A percentile compares a stretch with the other conserved stretches of the same genome.
These are phyloP conservation scores for Microtus oregoni DNA, from an alignment of 2,113 vertebrate species.

Conservation along the genomic window DNA sequence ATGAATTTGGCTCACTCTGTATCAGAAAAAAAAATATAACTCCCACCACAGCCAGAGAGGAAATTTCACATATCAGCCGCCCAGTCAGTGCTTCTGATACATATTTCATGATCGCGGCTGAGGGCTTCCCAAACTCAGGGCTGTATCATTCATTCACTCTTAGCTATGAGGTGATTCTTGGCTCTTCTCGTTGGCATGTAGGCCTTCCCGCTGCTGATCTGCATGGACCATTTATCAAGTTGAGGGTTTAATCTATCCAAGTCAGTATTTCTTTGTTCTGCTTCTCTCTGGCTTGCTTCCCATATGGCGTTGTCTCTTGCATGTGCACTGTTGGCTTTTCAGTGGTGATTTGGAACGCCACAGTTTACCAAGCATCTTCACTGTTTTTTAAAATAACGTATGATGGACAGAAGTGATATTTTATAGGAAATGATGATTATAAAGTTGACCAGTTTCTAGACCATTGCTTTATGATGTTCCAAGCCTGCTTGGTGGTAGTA, in stretches of 20 bases:
- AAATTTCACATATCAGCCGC: constrained; percentile 64
- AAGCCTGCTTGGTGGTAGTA: background rate
- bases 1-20: constrained; percentile 62
- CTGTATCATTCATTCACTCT: constrained; percentile 74
- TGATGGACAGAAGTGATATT: constrained; percentile 12
- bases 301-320: constrained; percentile 44
- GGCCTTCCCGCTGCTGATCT: constrained; percentile 65
- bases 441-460: constrained; percentile 46
- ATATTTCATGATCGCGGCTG: constrained; percentile 78
- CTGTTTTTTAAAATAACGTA: constrained; percentile 15
- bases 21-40: constrained; percentile 70
- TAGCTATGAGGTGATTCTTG: constrained; percentile 77
- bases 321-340: constrained; percentile 27
- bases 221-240: constrained; percentile 78
- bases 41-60: constrained; percentile 67
- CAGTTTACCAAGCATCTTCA: constrained; percentile 16
- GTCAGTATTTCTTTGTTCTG: constrained; percentile 69
- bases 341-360: constrained; percentile 36
- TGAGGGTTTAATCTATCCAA: constrained; percentile 74
- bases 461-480: background rate
- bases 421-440: constrained; percentile 45
- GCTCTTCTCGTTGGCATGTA: constrained; percentile 68
- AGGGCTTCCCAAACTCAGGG: constrained; percentile 69
- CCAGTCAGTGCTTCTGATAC: constrained; percentile 68
- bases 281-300: constrained; percentile 45